Percentiles rank a stretch among this genome's conserved stretches.
Conservation (phyloP, 2,797 vertebrate species). For the Microcaecilia unicolor region DNA sequence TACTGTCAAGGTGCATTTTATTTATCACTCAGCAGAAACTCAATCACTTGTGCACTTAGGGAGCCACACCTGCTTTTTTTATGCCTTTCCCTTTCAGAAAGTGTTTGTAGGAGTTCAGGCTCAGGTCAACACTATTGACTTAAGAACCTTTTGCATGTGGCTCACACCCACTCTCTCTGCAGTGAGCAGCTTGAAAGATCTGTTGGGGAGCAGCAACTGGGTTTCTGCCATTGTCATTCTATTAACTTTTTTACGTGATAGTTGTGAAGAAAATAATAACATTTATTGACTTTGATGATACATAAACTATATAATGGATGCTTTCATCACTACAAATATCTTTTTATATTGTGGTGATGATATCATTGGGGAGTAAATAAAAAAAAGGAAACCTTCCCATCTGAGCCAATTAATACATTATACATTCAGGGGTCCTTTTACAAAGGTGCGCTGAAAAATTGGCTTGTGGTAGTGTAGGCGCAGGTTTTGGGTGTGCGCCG, state of each 20-base stretch:
- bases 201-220: no score
- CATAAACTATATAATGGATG: no score
- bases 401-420: no score
- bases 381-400: no score
- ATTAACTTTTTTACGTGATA: no score
- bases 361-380: no score
- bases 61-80: conserved; percentile 43
- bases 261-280: neutral
- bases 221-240: neutral
- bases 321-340: no score
- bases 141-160: conserved; percentile 43
- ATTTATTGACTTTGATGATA: neutral
- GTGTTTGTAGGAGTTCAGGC: conserved; percentile 45
- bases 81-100: conserved; percentile 44
- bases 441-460: no score
- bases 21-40: conserved; percentile 52
- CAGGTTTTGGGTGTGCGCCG: no score
- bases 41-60: conserved; percentile 44
- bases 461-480: no score
- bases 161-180: conserved; percentile 31
- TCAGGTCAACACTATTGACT: conserved; percentile 52
- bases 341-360: no score
- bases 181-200: neutral
- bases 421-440: no score
- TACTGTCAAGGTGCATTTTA: conserved; percentile 52